A percentile compares a stretch with the other conserved stretches of the same genome.
Conservation (phyloP, 2,113 vertebrate genomes). For the Mustelus asterias region DNA sequence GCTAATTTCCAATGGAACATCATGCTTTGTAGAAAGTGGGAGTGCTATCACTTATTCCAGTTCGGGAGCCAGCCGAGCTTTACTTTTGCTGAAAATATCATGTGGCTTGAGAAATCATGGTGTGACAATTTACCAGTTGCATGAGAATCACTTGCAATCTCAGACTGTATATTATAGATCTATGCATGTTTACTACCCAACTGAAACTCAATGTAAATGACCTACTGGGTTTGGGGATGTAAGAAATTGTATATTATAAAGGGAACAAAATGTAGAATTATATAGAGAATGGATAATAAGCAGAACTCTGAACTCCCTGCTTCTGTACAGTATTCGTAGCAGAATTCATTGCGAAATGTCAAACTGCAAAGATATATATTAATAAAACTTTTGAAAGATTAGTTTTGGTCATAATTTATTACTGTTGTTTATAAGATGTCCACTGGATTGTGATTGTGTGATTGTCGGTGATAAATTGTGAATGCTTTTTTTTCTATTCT, state of each 20-base stretch:
- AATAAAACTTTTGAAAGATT: constrained; percentile 19
- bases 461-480: not conserved
- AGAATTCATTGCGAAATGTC: not conserved
- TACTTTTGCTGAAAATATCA: not conserved
- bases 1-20: not conserved
- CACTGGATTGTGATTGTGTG: not conserved
- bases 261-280: not conserved
- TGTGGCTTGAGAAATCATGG: not conserved
- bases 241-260: not conserved
- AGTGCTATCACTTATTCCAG: not conserved
- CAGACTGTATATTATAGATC: constrained; percentile 11
- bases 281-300: not conserved
- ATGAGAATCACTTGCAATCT: constrained; percentile 14
- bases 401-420: not conserved
- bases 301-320: not conserved
- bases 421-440: not conserved
- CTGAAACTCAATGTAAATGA: constrained; percentile 6
- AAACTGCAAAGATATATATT: constrained; percentile 22
- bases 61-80: not conserved
- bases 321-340: not conserved
- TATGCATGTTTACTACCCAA: not conserved
- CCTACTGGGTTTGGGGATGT: not conserved
- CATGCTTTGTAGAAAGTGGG: not conserved
- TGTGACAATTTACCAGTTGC: not conserved
- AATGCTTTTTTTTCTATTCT: not conserved